Base-by-base conservation (phyloP, 2,888 invertebrate species). In the Barypeithes pellucidus region DNA sequence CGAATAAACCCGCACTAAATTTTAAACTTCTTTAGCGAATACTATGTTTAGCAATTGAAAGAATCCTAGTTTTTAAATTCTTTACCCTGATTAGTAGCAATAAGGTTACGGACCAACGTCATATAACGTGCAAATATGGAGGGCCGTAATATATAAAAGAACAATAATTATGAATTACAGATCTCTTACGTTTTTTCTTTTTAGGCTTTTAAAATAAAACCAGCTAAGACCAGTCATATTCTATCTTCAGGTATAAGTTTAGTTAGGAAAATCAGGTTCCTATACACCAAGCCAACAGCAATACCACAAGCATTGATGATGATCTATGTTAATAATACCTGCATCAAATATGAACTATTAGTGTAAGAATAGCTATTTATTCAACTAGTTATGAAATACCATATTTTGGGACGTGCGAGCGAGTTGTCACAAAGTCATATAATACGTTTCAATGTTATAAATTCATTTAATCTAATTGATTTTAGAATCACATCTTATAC, bases 181-280 rank as follows among this genome's bases (percentile, higher is more conserved):
- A 16, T 43, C 3, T 14, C 5, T 67, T 61, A 16, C 7, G 3
- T 24, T 24, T 24, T 24, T 24, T 24, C 29, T 60, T 82, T 79
- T 18, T 74, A 87, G 87, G 82, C 83, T 5, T 87, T 87, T 71
- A 78, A 81, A 76, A 79, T 87, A 29, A 82, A 83, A 75, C 67
- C 80, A 75, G 29, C 80, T 73, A 39, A 66, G 29, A 74, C 68
- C 47, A 77, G 78, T 24, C 41, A 67, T 4, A 65, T 75, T 16
- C 77, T 88, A 8, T 81, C 84, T 67, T 84, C 87, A 4, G 88
- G 87, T 4, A 77, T 88, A 73, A 84, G 80, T n/a, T 77, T 87
- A 1, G 76, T 76, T 1, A 78, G 84, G 61, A 77, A 75, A 14
- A 80, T 88, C 0, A 79, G 75, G 7, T 87, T 84, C 76, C 79